These are phyloP conservation scores for Allobates femoralis DNA, from an alignment of 2,797 vertebrate species.

Conservation along the genomic window DNA sequence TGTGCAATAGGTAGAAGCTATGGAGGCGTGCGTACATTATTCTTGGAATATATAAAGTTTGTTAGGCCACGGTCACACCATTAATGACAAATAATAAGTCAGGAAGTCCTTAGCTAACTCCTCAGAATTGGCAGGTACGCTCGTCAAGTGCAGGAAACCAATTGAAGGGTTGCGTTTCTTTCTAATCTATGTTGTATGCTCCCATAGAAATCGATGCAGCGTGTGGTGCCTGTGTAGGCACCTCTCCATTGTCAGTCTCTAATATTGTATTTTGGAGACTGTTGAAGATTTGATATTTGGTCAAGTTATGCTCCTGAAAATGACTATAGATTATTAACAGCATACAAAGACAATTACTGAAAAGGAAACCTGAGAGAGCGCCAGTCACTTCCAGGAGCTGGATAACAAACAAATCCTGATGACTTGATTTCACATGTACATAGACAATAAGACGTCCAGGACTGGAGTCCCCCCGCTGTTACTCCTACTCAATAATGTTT, in stretches of 20 bases:
- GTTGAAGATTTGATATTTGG: neutral
- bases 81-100: too few species aligned
- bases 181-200: too few species aligned
- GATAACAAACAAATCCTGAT: constrained; percentile 2
- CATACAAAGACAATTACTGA: too few species aligned
- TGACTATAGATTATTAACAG: neutral
- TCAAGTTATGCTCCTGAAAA: neutral
- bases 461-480: constrained; percentile 31
- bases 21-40: neutral
- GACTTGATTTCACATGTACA: neutral
- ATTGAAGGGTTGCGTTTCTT: too few species aligned
- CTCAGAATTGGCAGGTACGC: too few species aligned
- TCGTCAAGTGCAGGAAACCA: too few species aligned
- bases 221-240: too few species aligned
- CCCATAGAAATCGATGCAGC: too few species aligned
- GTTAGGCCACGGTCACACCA: neutral
- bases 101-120: too few species aligned
- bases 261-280: too few species aligned
- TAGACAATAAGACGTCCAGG: constrained; percentile 44
- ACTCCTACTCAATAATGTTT: constrained; percentile 68
- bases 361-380: neutral
- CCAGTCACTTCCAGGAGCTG: neutral
- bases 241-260: too few species aligned
- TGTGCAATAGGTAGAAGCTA: constrained; percentile 17
- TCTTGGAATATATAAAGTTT: neutral